phyloP scores from a whole-genome alignment of 2,113 vertebrate species.

The Nibea coibor region DNA sequence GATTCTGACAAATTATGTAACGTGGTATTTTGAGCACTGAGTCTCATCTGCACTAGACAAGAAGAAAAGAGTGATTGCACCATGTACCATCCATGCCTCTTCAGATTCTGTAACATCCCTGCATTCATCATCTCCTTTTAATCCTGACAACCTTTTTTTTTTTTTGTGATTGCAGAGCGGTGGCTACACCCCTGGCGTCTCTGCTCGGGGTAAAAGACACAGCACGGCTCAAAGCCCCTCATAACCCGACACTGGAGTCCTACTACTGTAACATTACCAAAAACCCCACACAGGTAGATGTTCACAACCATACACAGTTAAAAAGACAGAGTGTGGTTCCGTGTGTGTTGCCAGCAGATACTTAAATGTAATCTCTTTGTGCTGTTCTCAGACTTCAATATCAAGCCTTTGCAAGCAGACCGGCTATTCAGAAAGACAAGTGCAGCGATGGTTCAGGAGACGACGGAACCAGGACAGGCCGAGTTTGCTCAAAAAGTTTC shows the following conservation, averaged over 20 bases:
- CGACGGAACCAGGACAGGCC: slow-evolving; percentile 95
- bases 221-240: slow-evolving; percentile 85
- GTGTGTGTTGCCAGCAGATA: neutral
- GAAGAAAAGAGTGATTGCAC: neutral
- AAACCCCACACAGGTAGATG: slow-evolving; percentile 76
- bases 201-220: slow-evolving; percentile 92
- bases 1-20: no score
- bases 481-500: slow-evolving; percentile 94
- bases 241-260: slow-evolving; percentile 88
- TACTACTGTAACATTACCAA: slow-evolving; percentile 87
- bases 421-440: slow-evolving; percentile 85
- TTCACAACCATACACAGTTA: neutral
- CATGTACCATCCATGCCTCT: neutral
- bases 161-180: slow-evolving; percentile 71
- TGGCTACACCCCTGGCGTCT: slow-evolving; percentile 88
- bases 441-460: slow-evolving; percentile 94
- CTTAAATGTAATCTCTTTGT: slow-evolving; percentile 10
- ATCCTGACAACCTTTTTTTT: neutral
- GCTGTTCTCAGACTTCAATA: slow-evolving; percentile 71
- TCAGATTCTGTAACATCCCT: neutral
- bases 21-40: no score
- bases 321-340: neutral
- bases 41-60: no score
- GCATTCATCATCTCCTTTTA: neutral
- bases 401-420: slow-evolving; percentile 78